Evolutionary conservation across 2,113 vertebrate species (phyloP), one percentile per base, ranked within the genome.

Genomic region (Octodon degus): DNA sequence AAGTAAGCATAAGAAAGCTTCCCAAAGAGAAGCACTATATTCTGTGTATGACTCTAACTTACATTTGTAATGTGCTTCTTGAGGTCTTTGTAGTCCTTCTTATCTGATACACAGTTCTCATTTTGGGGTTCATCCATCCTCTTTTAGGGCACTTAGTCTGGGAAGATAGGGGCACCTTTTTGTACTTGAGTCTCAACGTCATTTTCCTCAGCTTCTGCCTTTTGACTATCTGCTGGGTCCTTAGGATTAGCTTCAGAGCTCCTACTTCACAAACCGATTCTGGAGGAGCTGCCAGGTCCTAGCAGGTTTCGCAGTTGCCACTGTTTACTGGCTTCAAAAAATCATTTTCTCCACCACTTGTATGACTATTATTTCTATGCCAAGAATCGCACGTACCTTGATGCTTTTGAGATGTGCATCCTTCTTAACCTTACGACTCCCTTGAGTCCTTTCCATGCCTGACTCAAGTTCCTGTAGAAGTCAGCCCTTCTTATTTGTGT

Each of bases 361-460:
- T 84, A 24, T 25, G 62, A 55, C 40, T 87, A 58, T 62, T 67
- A 89, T 81, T 77, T 94, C 68, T 84, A 70, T 27, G 50, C 30
- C 43, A 68, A 89, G 17, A 27, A 32, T 58, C n/a, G 84, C 5
- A 2, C 34, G 68, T 37, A 92, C 72, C 50, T 81, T 80, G 47
- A 67, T 86, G 76, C 47, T 96, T 95, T 86, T 80, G 37, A 91
- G 80, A 93, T 62, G 13, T 17, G 55, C 22, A 83, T 25, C 20
- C 60, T n/a, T 72, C 74, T 83, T 68, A 24, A 8, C 77, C 47
- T 91, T 72, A 65, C 74, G 34, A 72, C 53, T 92, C 53, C 43
- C 67, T 86, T 50, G 22, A 86, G 72, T 50, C 40, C 68, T 86
- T 83, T 81, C 34, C 86, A 92, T 81, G n/a, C 43, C 53, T 87